These are phyloP conservation scores for Andricus curvator DNA, from an alignment of 2,888 invertebrate genomes.

Conservation along the genomic window DNA sequence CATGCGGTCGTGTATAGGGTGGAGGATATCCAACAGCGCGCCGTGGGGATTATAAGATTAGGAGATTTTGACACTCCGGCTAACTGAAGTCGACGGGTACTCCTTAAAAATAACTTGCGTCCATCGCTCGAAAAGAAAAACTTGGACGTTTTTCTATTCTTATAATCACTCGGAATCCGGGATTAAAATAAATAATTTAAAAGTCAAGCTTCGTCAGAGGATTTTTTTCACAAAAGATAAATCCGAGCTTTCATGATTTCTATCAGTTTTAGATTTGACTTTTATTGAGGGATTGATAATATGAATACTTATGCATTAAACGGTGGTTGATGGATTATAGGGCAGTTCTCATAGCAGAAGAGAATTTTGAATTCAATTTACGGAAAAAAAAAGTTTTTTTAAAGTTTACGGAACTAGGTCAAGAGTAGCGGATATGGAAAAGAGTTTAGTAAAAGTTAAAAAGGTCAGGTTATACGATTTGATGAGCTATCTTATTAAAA, in stretches of 20 bases:
- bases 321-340: too few relatives aligned
- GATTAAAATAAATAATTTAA: conserved; percentile 31
- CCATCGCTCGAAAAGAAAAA: not conserved
- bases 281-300: not conserved
- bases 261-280: not conserved
- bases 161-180: conserved; percentile 37
- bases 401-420: too few relatives aligned
- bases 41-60: conserved; percentile 37
- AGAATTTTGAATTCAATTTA: too few relatives aligned
- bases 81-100: conserved; percentile 38
- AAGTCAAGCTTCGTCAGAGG: conserved; percentile 16
- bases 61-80: conserved; percentile 38
- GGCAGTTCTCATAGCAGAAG: too few relatives aligned
- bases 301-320: not conserved
- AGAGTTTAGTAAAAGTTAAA: too few relatives aligned
- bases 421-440: too few relatives aligned
- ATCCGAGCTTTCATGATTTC: not conserved
- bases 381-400: too few relatives aligned
- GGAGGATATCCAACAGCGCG: conserved; percentile 35
- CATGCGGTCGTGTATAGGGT: conserved; percentile 36
- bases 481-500: too few relatives aligned
- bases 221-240: not conserved
- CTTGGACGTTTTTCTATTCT: not conserved
- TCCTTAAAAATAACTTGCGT: conserved; percentile 39
- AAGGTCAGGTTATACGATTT: too few relatives aligned